Conservation (phyloP, 2,113 vertebrate genomes). For the Percina caprodes region DNA sequence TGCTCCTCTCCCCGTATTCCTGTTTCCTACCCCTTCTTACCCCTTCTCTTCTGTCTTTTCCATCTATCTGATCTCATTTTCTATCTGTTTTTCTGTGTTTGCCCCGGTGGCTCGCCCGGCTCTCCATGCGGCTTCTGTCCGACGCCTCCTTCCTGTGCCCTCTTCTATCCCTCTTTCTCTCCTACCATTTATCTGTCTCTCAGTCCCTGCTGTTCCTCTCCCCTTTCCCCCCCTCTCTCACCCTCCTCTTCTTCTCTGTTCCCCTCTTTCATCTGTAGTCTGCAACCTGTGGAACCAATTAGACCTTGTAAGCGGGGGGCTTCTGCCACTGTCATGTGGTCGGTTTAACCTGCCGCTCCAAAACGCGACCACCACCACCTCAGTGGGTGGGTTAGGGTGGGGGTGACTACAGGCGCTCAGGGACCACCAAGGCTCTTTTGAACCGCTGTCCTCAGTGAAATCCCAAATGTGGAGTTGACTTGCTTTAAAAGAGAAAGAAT, state of each 20-base stretch:
- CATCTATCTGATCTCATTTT: constrained; percentile 43
- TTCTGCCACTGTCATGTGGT: constrained; percentile 77
- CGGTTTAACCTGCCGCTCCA: constrained; percentile 75
- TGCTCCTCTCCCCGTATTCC: constrained; percentile 26
- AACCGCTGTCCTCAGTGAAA: constrained; percentile 52
- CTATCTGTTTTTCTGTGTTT: constrained; percentile 15
- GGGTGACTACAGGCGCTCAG: constrained; percentile 51
- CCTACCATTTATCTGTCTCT: constrained; percentile 58
- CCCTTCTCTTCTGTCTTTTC: constrained; percentile 46
- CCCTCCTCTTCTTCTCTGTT: background rate
- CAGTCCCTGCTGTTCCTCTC: constrained; percentile 35
- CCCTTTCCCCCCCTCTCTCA: background rate
- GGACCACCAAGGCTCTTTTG: constrained; percentile 73
- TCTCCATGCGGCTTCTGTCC: background rate
- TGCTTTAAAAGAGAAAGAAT: constrained; percentile 25
- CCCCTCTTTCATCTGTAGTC: constrained; percentile 61
- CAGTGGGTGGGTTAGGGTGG: constrained; percentile 73
- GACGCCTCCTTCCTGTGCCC: constrained; percentile 36
- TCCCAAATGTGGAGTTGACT: constrained; percentile 25
- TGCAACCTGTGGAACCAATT: constrained; percentile 85
- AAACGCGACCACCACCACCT: constrained; percentile 66
- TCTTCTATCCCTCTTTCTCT: constrained; percentile 24
- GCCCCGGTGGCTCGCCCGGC: background rate
- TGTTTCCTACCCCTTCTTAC: constrained; percentile 17
- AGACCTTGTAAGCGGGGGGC: constrained; percentile 70